These are phyloP conservation scores for Colossoma macropomum DNA, from an alignment of 2,113 vertebrate species.

Conservation along the genomic window DNA sequence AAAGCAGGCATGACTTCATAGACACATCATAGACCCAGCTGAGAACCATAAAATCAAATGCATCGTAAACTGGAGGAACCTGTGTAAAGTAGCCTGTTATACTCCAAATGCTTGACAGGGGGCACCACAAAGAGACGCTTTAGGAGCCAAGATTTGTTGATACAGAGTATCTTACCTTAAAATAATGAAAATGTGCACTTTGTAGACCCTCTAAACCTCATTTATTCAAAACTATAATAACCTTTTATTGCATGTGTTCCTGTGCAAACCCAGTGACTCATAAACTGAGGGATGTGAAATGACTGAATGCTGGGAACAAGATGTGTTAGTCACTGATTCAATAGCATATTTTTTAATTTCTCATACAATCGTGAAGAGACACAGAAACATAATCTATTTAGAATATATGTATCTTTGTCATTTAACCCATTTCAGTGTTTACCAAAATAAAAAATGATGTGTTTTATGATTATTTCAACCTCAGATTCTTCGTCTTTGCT, in stretches of 20 bases:
- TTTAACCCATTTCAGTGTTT: too few species aligned
- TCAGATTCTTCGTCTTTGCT: too few species aligned
- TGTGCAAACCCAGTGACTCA: not conserved
- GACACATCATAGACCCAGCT: not conserved
- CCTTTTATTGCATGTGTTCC: not conserved
- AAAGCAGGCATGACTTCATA: not conserved
- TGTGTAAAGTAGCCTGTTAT: not conserved
- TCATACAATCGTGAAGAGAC: not conserved
- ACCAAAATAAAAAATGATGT: too few species aligned
- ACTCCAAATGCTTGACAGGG: not conserved
- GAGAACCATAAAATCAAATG: constrained; percentile 44
- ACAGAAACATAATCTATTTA: not conserved
- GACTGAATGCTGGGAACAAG: not conserved
- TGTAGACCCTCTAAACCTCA: too few species aligned
- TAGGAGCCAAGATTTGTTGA: not conserved
- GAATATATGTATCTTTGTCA: too few species aligned
- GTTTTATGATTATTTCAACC: too few species aligned
- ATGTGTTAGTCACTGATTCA: not conserved
- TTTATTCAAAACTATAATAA: too few species aligned
- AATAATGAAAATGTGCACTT: not conserved
- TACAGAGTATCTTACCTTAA: too few species aligned
- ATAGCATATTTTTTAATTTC: not conserved
- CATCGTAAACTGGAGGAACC: constrained; percentile 6
- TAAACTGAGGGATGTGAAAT: not conserved
- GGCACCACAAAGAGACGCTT: not conserved